Base-by-base conservation (phyloP, 2,888 invertebrate species). In the Cistogaster globosa region DNA sequence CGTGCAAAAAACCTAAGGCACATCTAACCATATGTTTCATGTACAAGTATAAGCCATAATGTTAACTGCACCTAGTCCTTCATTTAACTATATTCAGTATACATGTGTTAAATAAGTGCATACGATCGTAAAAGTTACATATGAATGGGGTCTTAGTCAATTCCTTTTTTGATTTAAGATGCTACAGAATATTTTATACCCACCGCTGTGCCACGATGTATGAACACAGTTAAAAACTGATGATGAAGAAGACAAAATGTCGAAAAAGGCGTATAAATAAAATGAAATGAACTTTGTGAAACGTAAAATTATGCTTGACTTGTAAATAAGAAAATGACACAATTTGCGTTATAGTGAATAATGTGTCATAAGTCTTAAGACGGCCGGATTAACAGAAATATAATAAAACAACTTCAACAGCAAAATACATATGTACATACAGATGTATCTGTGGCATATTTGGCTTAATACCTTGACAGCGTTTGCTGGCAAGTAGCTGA, bases 351-450 rank as follows among this genome's bases (percentile, higher is more conserved):
- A 83, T 71, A 83, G 77, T 77, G 57, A 76, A 83, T 71, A 65
- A 77, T 83, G 82, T 83, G 82, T 83, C 76, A 83, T 83, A 76
- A 83, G 76, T 83, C 71, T 83, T 77, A 83, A 82, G 57, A 69
- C 51, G 69, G 8, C 63, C 76, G 69, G 69, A 71, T 76, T 38
- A 63, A 65, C 57, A 38, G 42, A 65, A 48, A 57, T 11, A 58
- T 45, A 36, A 48, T 65, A 18, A 63, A 53, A 36, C 26, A 67
- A 45, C 42, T 55, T 26, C 53, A 20, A 32, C 8, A 57, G 32
- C 51, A 53, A 48, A 22, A n/a, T 22, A 48, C 18, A 36, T 20
- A 38, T 45, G 68, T 45, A 32, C 32, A 8, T 32, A 32, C 32
- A 32, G 32, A 32, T 32, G 8, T 16, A 58, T 18, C 18, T 67